Conservation (phyloP, 1,140 invertebrate genomes). For the Drosophila lacertosa region DNA sequence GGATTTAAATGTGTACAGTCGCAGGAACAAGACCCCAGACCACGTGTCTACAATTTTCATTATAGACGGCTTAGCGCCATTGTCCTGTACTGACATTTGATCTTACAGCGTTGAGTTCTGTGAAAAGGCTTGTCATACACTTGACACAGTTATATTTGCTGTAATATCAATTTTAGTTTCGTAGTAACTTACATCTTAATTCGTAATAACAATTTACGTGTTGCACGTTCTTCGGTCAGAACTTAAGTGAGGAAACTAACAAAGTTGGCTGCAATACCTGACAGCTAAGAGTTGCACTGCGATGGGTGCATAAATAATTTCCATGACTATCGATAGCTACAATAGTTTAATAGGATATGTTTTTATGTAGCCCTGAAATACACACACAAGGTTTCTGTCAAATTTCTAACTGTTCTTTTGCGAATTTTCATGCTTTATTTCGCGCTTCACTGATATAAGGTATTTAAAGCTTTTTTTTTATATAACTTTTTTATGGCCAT, state of each 20-base stretch:
- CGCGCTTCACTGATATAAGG: not conserved
- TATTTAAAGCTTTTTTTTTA: not conserved
- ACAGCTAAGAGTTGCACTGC: constrained; percentile 1
- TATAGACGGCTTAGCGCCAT: constrained; percentile 19
- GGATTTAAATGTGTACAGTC: constrained; percentile 24
- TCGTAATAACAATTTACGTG: not conserved
- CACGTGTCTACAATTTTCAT: constrained; percentile 54
- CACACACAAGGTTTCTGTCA: constrained; percentile 21
- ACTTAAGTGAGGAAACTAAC: constrained; percentile 24
- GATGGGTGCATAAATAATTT: not conserved
- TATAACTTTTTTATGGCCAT: not conserved
- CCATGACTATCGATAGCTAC: not conserved
- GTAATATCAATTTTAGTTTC: constrained; percentile 27
- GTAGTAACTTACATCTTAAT: constrained; percentile 23
- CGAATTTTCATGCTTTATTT: not conserved
- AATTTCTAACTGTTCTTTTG: constrained; percentile 38
- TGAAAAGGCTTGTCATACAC: constrained; percentile 39
- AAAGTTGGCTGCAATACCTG: constrained; percentile 30
- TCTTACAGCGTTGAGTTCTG: constrained; percentile 75
- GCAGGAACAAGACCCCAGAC: constrained; percentile 5
- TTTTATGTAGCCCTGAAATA: not conserved
- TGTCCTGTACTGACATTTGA: constrained; percentile 24
- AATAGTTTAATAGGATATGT: not conserved
- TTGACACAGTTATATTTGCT: constrained; percentile 71
- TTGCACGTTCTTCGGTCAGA: not conserved